Percentiles rank a stretch among this genome's conserved stretches.
Evolutionary conservation across 1,140 invertebrate species (phyloP).

Genomic region (Scaptodrosophila lebanonensis): DNA sequence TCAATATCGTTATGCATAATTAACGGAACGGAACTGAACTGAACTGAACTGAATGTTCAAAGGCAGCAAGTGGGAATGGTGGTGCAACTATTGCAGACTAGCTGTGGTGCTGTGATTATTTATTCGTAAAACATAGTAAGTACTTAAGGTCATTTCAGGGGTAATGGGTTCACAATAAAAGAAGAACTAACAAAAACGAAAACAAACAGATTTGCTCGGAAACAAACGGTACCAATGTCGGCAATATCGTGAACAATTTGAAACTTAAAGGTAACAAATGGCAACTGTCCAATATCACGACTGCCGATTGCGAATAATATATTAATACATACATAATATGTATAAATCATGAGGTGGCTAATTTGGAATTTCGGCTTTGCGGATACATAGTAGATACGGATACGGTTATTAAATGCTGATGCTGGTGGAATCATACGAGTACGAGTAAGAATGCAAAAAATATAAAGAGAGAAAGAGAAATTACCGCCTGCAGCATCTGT

Average conservation of each 20-base stretch:
- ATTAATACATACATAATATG: too few species aligned
- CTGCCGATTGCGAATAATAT: slow-evolving; percentile 7
- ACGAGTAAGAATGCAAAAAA: slow-evolving; percentile 19
- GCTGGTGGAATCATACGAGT: slow-evolving; percentile 19
- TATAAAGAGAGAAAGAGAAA: slow-evolving; percentile 32
- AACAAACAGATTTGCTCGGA: too few species aligned
- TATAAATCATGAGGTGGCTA: slow-evolving; percentile 20
- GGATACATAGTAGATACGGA: slow-evolving; percentile 12
- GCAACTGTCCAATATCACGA: slow-evolving; percentile 2
- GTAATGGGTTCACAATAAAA: too few species aligned
- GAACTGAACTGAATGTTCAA: too few species aligned
- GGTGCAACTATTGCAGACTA: slow-evolving; percentile 22
- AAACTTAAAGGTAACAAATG: too few species aligned
- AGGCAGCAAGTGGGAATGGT: too few species aligned
- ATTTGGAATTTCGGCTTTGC: slow-evolving; percentile 44
- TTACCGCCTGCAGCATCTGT: slow-evolving; percentile 77
- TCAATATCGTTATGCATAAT: slow-evolving; percentile 28
- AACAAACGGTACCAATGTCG: too few species aligned
- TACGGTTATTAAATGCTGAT: slow-evolving; percentile 7
- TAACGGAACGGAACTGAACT: slow-evolving; percentile 29
- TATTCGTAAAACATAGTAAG: slow-evolving; percentile 18
- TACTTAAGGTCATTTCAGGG: slow-evolving; percentile 10
- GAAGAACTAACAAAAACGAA: too few species aligned
- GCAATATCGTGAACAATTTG: too few species aligned
- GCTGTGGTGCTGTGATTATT: slow-evolving; percentile 29